Percentiles rank a stretch among this genome's conserved stretches.
phyloP scores from a whole-genome alignment of 30 jellyfish, hydroid and myxozoan species.

The Cassiopea xamachana region DNA sequence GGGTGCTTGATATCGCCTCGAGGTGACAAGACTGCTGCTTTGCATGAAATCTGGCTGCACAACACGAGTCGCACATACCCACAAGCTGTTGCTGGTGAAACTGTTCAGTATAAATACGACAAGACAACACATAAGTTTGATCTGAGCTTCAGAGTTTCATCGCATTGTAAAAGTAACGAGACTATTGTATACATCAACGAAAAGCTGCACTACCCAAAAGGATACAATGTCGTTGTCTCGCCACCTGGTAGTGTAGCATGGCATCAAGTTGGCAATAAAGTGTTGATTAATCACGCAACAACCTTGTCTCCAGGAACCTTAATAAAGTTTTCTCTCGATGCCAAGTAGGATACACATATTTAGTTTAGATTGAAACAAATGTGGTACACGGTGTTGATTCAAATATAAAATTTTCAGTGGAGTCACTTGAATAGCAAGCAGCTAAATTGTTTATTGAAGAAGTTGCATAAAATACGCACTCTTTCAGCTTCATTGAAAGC shows the following conservation, averaged over 20 bases:
- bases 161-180: constrained; percentile 66
- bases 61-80: constrained; percentile 94
- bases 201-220: constrained; percentile 86
- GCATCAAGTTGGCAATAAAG: constrained; percentile 64
- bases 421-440: too few species aligned
- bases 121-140: constrained; percentile 57
- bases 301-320: constrained; percentile 44
- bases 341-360: background rate
- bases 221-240: constrained; percentile 43
- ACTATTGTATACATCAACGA: constrained; percentile 77
- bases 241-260: constrained; percentile 64
- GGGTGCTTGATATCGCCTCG: constrained; percentile 74
- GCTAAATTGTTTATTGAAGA: too few species aligned
- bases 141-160: constrained; percentile 57
- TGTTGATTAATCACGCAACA: constrained; percentile 57
- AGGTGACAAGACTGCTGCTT: constrained; percentile 57
- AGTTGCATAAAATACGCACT: too few species aligned
- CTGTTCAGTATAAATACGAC: constrained; percentile 63
- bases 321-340: constrained; percentile 39
- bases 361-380: too few species aligned
- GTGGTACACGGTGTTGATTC: too few species aligned
- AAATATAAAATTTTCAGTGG: too few species aligned
- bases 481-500: too few species aligned
- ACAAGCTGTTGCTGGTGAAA: constrained; percentile 96
- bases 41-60: constrained; percentile 72